Conservation (phyloP, 2,797 vertebrate species). For the Siniperca undulata region DNA sequence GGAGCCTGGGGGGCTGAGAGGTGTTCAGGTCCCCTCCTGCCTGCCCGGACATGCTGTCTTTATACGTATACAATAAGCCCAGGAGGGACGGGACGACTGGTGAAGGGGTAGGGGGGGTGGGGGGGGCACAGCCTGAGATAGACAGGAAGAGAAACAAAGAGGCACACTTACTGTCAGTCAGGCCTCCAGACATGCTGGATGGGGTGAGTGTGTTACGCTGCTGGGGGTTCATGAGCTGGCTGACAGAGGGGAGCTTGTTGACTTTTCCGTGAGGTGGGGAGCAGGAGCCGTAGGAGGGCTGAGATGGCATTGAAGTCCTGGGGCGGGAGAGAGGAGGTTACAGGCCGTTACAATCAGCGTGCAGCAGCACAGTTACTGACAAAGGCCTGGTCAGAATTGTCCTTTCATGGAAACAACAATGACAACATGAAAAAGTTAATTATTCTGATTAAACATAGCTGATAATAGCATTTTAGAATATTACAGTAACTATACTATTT, state of each 20-base stretch:
- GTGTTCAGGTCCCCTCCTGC: constrained; percentile 56
- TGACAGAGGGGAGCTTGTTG: constrained; percentile 99
- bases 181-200: constrained; percentile 92
- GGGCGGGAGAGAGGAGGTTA: constrained; percentile 63
- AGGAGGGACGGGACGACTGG: constrained; percentile 32
- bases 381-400: constrained; percentile 8
- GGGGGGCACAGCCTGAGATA: constrained; percentile 18
- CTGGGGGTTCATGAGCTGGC: constrained; percentile 98
- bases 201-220: constrained; percentile 97
- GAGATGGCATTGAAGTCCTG: constrained; percentile 93
- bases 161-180: constrained; percentile 94
- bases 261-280: constrained; percentile 95
- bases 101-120: background rate
- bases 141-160: constrained; percentile 55
- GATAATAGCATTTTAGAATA: background rate
- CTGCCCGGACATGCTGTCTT: constrained; percentile 66
- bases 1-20: constrained; percentile 32
- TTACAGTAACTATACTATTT: background rate
- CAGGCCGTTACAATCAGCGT: constrained; percentile 49
- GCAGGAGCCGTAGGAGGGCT: constrained; percentile 90
- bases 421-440: background rate
- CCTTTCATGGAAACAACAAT: background rate
- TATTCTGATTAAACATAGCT: background rate
- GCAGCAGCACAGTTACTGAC: constrained; percentile 47
- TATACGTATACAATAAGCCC: constrained; percentile 45